phyloP scores from a whole-genome alignment of 2,113 vertebrate species.

The Chaetura pelagica region DNA sequence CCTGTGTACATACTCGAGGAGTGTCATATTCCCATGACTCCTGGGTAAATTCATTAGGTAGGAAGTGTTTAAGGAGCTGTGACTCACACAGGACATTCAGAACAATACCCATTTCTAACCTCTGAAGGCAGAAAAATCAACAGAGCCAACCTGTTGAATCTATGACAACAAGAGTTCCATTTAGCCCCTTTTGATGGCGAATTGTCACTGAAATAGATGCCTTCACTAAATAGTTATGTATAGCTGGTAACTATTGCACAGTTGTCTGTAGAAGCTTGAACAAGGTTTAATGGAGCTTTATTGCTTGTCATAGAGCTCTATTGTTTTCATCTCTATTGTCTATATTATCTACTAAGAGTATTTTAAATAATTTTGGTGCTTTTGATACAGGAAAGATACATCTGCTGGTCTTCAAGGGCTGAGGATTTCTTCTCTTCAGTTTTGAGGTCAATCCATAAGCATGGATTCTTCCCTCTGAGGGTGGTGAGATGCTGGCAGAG shows the following conservation, averaged over 20 bases:
- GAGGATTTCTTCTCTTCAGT: background rate
- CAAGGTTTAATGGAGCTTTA: conserved; percentile 73
- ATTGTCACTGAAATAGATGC: conserved; percentile 71
- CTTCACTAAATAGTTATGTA: conserved; percentile 70
- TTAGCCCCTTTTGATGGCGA: conserved; percentile 49
- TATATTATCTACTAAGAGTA: conserved; percentile 1
- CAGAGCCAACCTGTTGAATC: conserved; percentile 66
- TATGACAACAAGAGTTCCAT: conserved; percentile 46
- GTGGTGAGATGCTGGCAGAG: no score
- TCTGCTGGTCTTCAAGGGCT: background rate
- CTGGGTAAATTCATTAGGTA: background rate
- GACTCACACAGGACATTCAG: background rate
- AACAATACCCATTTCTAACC: conserved; percentile 43
- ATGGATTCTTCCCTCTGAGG: no score
- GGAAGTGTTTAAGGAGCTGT: background rate
- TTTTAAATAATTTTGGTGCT: conserved; percentile 26
- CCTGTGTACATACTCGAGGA: no score
- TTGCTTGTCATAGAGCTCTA: conserved; percentile 40
- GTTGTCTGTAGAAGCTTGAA: conserved; percentile 54
- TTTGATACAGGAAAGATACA: background rate
- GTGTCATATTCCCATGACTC: no score
- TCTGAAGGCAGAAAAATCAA: conserved; percentile 1
- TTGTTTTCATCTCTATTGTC: conserved; percentile 20
- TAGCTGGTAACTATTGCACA: conserved; percentile 67
- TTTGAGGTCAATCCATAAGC: background rate